Base-by-base conservation (phyloP, 2,797 vertebrate species). In the Microcaecilia unicolor region DNA sequence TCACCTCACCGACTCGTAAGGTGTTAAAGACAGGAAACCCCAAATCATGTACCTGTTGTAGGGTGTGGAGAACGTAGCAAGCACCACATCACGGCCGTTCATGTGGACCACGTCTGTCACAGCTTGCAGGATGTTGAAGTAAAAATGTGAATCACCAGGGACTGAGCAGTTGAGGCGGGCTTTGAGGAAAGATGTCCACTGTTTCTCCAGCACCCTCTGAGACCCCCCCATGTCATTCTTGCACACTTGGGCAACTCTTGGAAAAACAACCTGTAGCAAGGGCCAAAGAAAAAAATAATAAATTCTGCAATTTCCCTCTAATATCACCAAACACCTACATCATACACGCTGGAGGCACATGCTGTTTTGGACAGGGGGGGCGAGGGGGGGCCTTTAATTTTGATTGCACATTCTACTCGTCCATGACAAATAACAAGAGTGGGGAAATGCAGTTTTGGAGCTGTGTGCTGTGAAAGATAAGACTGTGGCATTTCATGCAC, bases 131-230 rank as follows among this genome's bases (percentile, higher is more conserved):
- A 98, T 98, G 82, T 97, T 98, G 55, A 99, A 99, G 72, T 99
- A 99, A 72, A 99, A 99, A 65, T 99, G 96, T 9, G 96, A 97
- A 70, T 99, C 96, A 0, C 96, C 96, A 0, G 96, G 96, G 64
- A 99, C 96, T 10, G 96, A 99, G 72, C 96, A 99, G 76, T 99
- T 99, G 34, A 98, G 66, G 8, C 96, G 88, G 25, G 95, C 89
- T 74, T 99, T 99, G 20, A 99, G 81, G 59, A 99, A 99, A 2
- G 95, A 99, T 4, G 96, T 99, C 96, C 96, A 99, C 67, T 99
- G 95, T 64, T 98, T 98, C 78, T 99, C 96, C 69, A 99, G 78
- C 20, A 99, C 96, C 8, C 96, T 86, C 9, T 97, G 96, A 5
- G 96, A 98, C 51, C 96, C 96, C 4, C 96, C 95, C 31, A 87